Base-by-base conservation (phyloP, 2,888 invertebrate species). In the Lasioglossum calceatum region DNA sequence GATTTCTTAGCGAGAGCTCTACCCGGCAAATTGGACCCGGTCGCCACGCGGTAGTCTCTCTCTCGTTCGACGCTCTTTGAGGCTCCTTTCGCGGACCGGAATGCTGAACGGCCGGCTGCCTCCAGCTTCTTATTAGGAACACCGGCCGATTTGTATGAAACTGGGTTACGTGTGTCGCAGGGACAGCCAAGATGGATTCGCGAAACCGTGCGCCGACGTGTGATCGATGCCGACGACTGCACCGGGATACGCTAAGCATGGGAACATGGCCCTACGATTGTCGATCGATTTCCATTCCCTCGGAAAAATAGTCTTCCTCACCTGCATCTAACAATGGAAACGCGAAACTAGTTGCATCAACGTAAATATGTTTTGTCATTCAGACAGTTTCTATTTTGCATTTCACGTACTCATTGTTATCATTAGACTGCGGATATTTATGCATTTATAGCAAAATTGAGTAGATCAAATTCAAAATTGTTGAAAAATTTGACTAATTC, bases 1-100 rank as follows among this genome's bases (percentile, higher is more conserved):
- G 83, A 76, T 81, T 83, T 83, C 81, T 76, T 75, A 7, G 23
- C n/a, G 50, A 16, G 71, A 10, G 71, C 81, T 23, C n/a, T 39
- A n/a, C 19, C 4, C 36, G 78, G 81, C 81, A 83, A 83, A 83
- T 83, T 81, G 83, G 71, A 74, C 54, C 10, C 70, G 70, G 74
- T 47, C 75, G 44, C 47, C 39, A 27, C 61, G 27, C 75, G 54
- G 67, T 19, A 36, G 61, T 27, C 61, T 61, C 32, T 61, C 32
- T 23, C 67, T 67, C 75, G 75, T 70, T 81, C 27, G 83, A 74
- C 36, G 67, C 70, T 61, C 83, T 83, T 83, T 83, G 83, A 83
- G 83, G 83, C 81, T 81, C 83, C 83, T 81, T 81, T 71, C 81
- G 76, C 39, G 83, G 83, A 39, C 76, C 16, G 71, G 58, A 70